Evolutionary conservation across 2,797 vertebrate genomes (phyloP), one percentile per base, ranked within the genome.

Genomic region (Mus caroli): DNA sequence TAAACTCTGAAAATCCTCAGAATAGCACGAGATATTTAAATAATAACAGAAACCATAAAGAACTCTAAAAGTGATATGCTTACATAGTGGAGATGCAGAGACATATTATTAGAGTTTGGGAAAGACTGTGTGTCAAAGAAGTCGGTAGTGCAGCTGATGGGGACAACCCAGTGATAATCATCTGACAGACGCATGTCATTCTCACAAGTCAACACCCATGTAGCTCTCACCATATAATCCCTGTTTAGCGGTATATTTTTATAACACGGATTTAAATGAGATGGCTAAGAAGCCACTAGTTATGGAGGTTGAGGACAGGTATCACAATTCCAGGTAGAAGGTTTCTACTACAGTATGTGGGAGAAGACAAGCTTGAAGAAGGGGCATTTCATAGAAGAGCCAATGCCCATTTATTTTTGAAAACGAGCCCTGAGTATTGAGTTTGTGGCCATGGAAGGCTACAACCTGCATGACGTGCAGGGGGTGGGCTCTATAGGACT

Each of bases 21-120:
- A 97, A 89, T 96, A 97, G 98, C 96, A 94, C 93, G 92, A 98
- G 98, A 98, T 98, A 98, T 96, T 98, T 98, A 97, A 98, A 98
- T 98, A 98, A 97, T 97, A 97, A 95, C 0, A 7, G 93, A 96
- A 96, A 88, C 76, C 97, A 96, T 93, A 95, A 79, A 98, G 95
- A 97, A 97, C 52, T 54, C 46, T 26, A 69, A 71, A 95, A 96
- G 75, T 26, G 22, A 1, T 93, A 97, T 97, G 96, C 96, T 96
- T 82, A 83, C 22, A 94, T 86, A 96, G 62, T 90, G 28, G 71
- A 5, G 96, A 89, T 56, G 67, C 40, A 95, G 67, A 96, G 90
- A 95, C 84, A 95, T 94, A 87, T n/a, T 76, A 96, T 96, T 87
- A 91, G 50, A 94, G 94, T 89, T 93, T 89, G 50, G 31, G 89